Percentiles rank a stretch among this genome's conserved stretches.
Conservation (phyloP, 2,888 invertebrate genomes). For the Agriopis aurantiaria region DNA sequence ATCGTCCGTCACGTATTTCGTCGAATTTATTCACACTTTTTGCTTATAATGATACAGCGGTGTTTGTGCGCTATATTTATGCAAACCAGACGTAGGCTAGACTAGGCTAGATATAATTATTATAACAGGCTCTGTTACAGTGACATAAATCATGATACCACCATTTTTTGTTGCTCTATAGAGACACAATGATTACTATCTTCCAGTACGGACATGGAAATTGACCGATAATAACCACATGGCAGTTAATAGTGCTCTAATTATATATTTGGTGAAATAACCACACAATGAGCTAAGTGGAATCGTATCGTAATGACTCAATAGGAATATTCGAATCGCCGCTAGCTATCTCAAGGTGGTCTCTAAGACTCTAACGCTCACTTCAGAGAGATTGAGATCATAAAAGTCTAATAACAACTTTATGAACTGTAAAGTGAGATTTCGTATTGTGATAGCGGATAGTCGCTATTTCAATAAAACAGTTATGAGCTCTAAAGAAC, state of each 20-base stretch:
- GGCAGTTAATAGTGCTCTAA: constrained; percentile 55
- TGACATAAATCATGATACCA: constrained; percentile 60
- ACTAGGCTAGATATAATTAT: constrained; percentile 43
- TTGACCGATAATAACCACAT: constrained; percentile 51
- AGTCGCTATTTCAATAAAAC: constrained; percentile 47
- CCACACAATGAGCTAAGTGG: constrained; percentile 59
- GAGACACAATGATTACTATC: constrained; percentile 57
- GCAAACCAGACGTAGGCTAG: constrained; percentile 56
- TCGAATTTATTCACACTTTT: constrained; percentile 44
- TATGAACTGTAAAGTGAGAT: constrained; percentile 53
- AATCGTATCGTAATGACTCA: constrained; percentile 73
- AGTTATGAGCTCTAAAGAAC: constrained; percentile 34
- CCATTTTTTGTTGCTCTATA: constrained; percentile 46
- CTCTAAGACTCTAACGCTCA: constrained; percentile 38
- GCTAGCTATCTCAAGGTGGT: constrained; percentile 61
- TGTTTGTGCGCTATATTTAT: constrained; percentile 47
- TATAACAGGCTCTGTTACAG: constrained; percentile 39
- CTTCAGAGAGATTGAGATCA: constrained; percentile 55
- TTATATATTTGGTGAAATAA: constrained; percentile 63
- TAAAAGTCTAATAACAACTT: constrained; percentile 62
- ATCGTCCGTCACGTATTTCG: constrained; percentile 27
- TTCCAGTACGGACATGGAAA: constrained; percentile 56
- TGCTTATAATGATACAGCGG: constrained; percentile 39
- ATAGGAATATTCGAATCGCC: constrained; percentile 64
- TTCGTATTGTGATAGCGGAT: constrained; percentile 54